Evolutionary conservation across 2,888 invertebrate genomes (phyloP).

Genomic region (Archips crataeganus): DNA sequence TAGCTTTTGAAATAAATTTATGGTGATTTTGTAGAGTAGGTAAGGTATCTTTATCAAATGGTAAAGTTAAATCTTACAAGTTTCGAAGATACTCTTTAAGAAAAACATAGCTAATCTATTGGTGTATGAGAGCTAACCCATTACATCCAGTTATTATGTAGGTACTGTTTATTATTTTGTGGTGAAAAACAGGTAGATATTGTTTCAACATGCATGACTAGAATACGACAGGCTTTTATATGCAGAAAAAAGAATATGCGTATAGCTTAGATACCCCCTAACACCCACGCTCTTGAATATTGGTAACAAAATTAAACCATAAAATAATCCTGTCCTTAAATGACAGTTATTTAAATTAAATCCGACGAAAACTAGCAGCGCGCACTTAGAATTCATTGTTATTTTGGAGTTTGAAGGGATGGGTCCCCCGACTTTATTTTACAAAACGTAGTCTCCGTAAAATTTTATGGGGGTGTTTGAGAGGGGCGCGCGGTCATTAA

Average conservation of each 20-base stretch:
- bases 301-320: conserved; percentile 38
- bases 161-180: too few species aligned
- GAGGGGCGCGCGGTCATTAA: conserved; percentile 67
- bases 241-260: not conserved
- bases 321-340: conserved; percentile 46
- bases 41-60: too few species aligned
- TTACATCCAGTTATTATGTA: too few species aligned
- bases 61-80: too few species aligned
- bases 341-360: conserved; percentile 38
- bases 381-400: conserved; percentile 59
- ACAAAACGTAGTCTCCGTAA: conserved; percentile 75
- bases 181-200: too few species aligned
- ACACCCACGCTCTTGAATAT: not conserved
- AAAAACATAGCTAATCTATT: too few species aligned
- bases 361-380: conserved; percentile 52
- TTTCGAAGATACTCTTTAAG: too few species aligned
- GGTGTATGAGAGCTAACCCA: too few species aligned
- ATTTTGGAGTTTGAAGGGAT: conserved; percentile 52
- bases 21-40: not conserved
- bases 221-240: too few species aligned
- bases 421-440: conserved; percentile 69
- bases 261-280: not conserved
- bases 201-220: not conserved
- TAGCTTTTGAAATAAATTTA: too few species aligned
- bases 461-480: conserved; percentile 75